Evolutionary conservation across 2,113 vertebrate genomes (phyloP).

Genomic region (Oryzias celebensis): DNA sequence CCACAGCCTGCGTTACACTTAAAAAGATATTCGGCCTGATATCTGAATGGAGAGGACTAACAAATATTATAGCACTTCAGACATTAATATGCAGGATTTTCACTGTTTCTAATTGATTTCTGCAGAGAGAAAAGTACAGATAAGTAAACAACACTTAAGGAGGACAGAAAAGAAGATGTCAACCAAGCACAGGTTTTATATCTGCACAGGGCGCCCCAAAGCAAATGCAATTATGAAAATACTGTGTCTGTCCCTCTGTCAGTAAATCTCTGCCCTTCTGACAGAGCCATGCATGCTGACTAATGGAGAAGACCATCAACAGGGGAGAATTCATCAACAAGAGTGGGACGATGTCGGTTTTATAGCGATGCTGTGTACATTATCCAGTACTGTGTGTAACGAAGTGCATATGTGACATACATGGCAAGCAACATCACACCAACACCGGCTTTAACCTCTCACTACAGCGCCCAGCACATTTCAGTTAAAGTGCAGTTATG

Average conservation of each 20-base stretch:
- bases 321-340: conserved; percentile 49
- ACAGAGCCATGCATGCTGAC: conserved; percentile 33
- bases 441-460: neutral
- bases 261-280: conserved; percentile 62
- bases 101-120: conserved; percentile 34
- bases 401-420: neutral
- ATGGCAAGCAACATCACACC: neutral
- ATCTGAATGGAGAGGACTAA: conserved; percentile 2
- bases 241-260: conserved; percentile 33
- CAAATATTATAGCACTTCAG: conserved; percentile 6
- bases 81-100: conserved; percentile 16
- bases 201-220: conserved; percentile 43
- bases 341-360: conserved; percentile 26
- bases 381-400: neutral
- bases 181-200: conserved; percentile 54
- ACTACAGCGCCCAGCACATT: neutral
- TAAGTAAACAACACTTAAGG: conserved; percentile 57
- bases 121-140: conserved; percentile 26
- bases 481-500: conserved; percentile 16
- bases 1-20: conserved; percentile 2
- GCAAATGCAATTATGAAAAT: conserved; percentile 43
- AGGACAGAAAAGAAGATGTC: conserved; percentile 21
- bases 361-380: neutral
- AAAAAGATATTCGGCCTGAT: conserved; percentile 5
- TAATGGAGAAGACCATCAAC: conserved; percentile 47